These are phyloP conservation scores for Phalacrocorax carbo DNA, from an alignment of 2,113 vertebrate genomes.

Conservation along the genomic window DNA sequence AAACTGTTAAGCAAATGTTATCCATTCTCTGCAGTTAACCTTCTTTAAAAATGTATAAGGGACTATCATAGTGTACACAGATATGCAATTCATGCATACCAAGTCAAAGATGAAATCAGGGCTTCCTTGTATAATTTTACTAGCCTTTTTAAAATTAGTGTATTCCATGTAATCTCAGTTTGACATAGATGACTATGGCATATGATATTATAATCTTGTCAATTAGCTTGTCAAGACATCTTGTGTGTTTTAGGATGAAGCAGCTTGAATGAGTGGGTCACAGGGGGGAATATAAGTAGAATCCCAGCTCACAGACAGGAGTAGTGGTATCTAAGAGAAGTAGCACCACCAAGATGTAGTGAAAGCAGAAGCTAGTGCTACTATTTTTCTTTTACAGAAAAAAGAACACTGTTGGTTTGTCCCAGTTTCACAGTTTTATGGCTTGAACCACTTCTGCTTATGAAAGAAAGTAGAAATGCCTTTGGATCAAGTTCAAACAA, in stretches of 20 bases:
- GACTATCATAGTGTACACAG: background rate
- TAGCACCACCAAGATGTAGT: background rate
- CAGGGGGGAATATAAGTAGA: background rate
- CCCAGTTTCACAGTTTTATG: slow-evolving; percentile 33
- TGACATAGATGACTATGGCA: background rate
- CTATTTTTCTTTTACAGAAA: background rate
- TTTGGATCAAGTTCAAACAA: slow-evolving; percentile 73
- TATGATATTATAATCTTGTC: background rate
- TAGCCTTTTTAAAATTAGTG: background rate
- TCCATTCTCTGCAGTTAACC: background rate
- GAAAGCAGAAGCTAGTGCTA: slow-evolving; percentile 26
- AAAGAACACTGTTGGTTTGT: background rate
- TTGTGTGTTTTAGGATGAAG: background rate
- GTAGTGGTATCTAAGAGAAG: background rate
- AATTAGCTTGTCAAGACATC: background rate
- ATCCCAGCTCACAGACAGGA: background rate
- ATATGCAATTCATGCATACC: background rate
- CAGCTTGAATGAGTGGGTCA: background rate
- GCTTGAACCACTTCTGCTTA: slow-evolving; percentile 44
- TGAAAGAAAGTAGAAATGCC: slow-evolving; percentile 47
- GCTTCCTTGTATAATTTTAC: background rate
- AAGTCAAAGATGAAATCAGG: background rate
- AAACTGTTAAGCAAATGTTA: background rate
- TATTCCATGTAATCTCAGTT: background rate
- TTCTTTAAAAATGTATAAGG: background rate